phyloP scores from a whole-genome alignment of 2,113 vertebrate species.

The Nothocercus nigrocapillus region DNA sequence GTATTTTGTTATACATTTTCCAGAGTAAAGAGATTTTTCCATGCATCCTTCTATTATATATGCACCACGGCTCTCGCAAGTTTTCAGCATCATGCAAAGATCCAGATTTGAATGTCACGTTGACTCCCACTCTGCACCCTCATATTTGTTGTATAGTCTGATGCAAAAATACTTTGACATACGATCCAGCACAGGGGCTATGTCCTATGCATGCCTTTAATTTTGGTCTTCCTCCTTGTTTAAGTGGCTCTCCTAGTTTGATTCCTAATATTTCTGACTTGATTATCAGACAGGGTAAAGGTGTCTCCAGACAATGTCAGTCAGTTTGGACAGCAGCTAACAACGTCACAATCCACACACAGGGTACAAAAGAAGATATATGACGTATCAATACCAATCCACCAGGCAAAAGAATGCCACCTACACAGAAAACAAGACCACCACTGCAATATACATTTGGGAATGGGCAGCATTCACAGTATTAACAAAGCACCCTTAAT shows the following conservation, averaged over 20 bases:
- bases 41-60: not conserved
- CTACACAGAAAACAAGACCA: not conserved
- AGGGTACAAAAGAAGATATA: not conserved
- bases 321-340: not conserved
- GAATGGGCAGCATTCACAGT: not conserved
- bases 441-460: not conserved
- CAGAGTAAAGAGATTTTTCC: not conserved
- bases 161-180: not conserved
- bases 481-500: not conserved
- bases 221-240: not conserved
- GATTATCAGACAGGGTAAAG: not conserved
- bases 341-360: not conserved
- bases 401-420: not conserved
- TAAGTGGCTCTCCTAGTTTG: not conserved
- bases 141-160: not conserved
- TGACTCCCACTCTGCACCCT: not conserved
- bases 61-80: not conserved
- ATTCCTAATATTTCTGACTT: not conserved
- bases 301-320: not conserved
- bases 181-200: not conserved
- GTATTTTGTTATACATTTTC: not conserved
- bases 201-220: rapidly evolving
- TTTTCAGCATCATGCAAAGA: not conserved
- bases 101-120: not conserved
- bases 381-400: not conserved